phyloP scores from a whole-genome alignment of 2,888 invertebrate species.

The Chydorus sphaericus region DNA sequence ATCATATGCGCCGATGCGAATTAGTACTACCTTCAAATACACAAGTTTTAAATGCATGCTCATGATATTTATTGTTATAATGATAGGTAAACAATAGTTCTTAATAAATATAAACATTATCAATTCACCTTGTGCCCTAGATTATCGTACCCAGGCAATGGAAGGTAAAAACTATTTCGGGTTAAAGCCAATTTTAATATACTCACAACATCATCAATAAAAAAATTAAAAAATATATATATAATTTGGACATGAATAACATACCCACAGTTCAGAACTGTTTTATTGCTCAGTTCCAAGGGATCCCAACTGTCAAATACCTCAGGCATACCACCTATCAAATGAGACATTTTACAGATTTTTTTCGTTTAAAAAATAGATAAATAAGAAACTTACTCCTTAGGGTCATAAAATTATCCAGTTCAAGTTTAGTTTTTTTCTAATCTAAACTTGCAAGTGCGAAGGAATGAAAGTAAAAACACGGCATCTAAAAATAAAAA shows the following conservation, averaged over 20 bases:
- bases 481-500: conserved; percentile 55
- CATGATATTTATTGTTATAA: no score
- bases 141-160: conserved; percentile 25
- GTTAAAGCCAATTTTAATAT: no score
- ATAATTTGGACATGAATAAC: no score
- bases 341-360: conserved; percentile 80
- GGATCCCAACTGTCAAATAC: conserved; percentile 65
- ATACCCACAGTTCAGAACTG: conserved; percentile 53
- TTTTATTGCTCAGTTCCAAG: conserved; percentile 50
- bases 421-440: conserved; percentile 72
- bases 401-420: no score
- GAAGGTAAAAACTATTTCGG: conserved; percentile 18
- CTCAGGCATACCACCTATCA: conserved; percentile 64
- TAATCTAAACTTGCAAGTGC: conserved; percentile 75
- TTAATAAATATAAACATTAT: no score
- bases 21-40: no score
- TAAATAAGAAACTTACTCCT: no score
- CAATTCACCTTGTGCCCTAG: conserved; percentile 36
- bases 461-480: conserved; percentile 61
- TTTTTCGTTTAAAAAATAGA: no score
- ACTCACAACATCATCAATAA: conserved; percentile 17
- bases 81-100: no score
- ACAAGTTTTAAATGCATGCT: no score
- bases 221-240: background rate
- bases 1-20: no score